Percentiles rank a stretch among this genome's conserved stretches.
Conservation (phyloP, 2,888 invertebrate species). For the Leptarthrus brevirostris region DNA sequence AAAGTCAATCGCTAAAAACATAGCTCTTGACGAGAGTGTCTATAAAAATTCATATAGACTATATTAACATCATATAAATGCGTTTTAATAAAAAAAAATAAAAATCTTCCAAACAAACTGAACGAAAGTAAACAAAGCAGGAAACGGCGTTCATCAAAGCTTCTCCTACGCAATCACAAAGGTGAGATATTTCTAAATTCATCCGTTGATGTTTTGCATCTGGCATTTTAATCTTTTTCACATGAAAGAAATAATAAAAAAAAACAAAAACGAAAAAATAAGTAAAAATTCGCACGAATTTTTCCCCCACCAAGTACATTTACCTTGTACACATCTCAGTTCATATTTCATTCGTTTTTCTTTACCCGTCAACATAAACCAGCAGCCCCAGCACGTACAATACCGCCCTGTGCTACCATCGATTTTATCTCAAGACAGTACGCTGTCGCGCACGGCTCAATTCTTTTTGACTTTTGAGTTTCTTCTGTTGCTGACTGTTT, state of each 20-base stretch:
- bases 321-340: background rate
- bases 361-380: background rate
- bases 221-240: constrained; percentile 24
- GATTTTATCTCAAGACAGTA: constrained; percentile 2
- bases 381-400: background rate
- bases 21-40: too few species aligned
- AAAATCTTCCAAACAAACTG: too few species aligned
- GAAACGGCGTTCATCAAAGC: background rate
- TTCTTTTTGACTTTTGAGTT: constrained; percentile 19
- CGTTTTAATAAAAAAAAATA: too few species aligned
- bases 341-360: constrained; percentile 26
- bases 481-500: constrained; percentile 13
- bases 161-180: background rate
- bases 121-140: constrained; percentile 11
- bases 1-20: too few species aligned
- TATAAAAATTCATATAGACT: too few species aligned
- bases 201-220: constrained; percentile 19
- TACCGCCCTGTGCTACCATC: background rate
- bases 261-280: too few species aligned
- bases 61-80: too few species aligned
- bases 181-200: background rate
- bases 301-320: constrained; percentile 9
- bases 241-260: background rate
- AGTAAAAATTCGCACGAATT: constrained; percentile 5
- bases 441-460: background rate